A percentile compares a stretch with the other conserved stretches of the same genome.
phyloP scores from a whole-genome alignment of 2,113 vertebrate species.

The Microtus richardsoni region DNA sequence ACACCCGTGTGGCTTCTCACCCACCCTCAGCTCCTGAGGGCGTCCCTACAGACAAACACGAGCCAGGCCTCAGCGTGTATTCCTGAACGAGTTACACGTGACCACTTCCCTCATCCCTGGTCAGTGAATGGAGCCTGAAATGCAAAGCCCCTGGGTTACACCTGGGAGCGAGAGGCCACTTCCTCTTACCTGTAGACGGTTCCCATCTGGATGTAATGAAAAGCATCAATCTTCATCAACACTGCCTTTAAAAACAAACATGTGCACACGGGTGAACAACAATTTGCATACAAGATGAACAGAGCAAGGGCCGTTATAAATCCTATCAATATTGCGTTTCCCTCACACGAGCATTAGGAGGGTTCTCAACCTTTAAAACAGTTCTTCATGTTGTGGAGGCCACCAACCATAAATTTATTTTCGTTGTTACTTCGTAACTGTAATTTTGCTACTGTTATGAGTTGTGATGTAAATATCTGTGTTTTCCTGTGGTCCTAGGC shows the following conservation, averaged over 20 bases:
- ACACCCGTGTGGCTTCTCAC: background rate
- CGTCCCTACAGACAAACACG: background rate
- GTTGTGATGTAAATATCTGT: background rate
- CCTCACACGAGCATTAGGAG: background rate
- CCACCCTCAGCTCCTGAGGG: background rate
- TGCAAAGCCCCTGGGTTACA: background rate
- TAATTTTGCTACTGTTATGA: background rate
- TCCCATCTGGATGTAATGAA: conserved; percentile 97
- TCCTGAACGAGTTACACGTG: background rate
- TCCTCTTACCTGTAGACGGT: conserved; percentile 89
- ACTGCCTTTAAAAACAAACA: conserved; percentile 88
- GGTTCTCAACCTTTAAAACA: background rate
- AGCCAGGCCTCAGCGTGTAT: background rate
- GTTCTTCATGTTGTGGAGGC: background rate
- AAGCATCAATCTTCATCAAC: conserved; percentile 99
- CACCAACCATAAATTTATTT: background rate
- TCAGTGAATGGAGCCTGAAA: background rate
- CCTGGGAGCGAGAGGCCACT: background rate
- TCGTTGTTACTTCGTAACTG: background rate
- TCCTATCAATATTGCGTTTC: background rate
- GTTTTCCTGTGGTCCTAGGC: background rate
- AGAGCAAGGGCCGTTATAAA: background rate
- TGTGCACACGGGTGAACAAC: background rate
- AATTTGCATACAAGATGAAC: background rate
- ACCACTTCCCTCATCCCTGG: background rate